Percentiles rank a stretch among this genome's conserved stretches.
Conservation (phyloP, 2,888 invertebrate genomes). For the Agriopis aurantiaria region DNA sequence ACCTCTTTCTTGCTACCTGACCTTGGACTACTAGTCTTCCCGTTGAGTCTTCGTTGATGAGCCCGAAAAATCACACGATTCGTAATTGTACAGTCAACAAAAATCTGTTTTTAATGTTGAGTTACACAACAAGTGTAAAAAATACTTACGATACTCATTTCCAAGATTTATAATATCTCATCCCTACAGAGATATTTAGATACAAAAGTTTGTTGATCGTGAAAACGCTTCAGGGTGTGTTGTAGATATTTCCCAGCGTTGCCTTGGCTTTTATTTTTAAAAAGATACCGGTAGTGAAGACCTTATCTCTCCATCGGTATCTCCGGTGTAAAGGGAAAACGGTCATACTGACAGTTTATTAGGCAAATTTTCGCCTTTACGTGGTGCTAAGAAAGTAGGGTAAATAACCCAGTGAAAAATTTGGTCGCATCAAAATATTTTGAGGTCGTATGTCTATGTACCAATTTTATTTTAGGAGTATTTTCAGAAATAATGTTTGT, state of each 20-base stretch:
- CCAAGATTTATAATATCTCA: background rate
- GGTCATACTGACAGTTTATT: slow-evolving; percentile 64
- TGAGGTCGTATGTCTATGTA: background rate
- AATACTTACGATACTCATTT: background rate
- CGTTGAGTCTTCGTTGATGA: too few species aligned
- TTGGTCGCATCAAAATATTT: slow-evolving; percentile 10
- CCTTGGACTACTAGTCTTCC: too few species aligned
- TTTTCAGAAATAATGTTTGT: too few species aligned
- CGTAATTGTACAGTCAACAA: too few species aligned
- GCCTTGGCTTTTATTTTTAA: slow-evolving; percentile 28
- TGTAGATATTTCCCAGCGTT: slow-evolving; percentile 22
- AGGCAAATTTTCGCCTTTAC: slow-evolving; percentile 59
- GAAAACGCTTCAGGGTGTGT: slow-evolving; percentile 23
- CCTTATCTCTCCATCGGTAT: slow-evolving; percentile 33
- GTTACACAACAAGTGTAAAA: background rate
- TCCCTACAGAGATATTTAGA: slow-evolving; percentile 20
- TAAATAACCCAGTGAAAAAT: slow-evolving; percentile 57
- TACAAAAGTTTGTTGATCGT: slow-evolving; percentile 25
- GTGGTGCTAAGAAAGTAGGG: slow-evolving; percentile 57
- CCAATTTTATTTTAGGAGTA: background rate
- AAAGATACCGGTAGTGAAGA: slow-evolving; percentile 32
- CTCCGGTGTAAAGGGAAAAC: slow-evolving; percentile 52
- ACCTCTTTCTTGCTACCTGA: too few species aligned
- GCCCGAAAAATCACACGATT: too few species aligned
- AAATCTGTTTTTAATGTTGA: too few species aligned